Evolutionary conservation across 2,888 invertebrate genomes (phyloP), one percentile per base, ranked within the genome.

Genomic region (Ophion costatus): DNA sequence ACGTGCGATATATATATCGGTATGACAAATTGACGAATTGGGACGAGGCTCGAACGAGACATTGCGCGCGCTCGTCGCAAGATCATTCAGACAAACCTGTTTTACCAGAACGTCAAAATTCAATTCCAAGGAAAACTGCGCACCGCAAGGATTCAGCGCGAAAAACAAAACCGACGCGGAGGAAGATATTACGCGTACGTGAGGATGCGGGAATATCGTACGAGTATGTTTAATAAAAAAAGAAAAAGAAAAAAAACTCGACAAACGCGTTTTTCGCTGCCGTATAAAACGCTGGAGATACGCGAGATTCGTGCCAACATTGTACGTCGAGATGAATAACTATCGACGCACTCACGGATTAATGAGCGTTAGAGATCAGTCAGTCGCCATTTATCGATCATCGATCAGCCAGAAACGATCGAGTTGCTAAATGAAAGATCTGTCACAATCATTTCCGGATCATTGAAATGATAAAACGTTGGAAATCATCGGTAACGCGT

Each of bases 91-190:
- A 75, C 75, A 87, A 80, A 84, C 86, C 80, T 77, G 82, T 85
- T 80, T 69, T 24, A 42, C 77, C 20, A 38, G 33, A 61, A 71
- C 71, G 64, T 74, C 45, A 64, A 84, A 84, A 76, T 66, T 76
- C 51, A 66, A 70, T 85, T 87, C 64, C 86, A 86, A 87, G 87
- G 85, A 86, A 76, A 87, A 86, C 83, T 57, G 61, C 57, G 64
- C 57, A 59, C 59, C n/a, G 38, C 57, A 57, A 51, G 22, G 51
- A 70, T 76, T 69, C 24, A 69, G 24, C 61, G 71, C 24, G 51
- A 76, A 71, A 76, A 76, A 71, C 64, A 67, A 69, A 70, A 56
- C 66, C 57, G 51, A 17, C 33, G 17, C 22, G 67, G 10, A 64
- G 17, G 42, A 79, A 5, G 61, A 70, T 76, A 17, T 64, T 64